These are phyloP conservation scores for Poecilus cupreus DNA, from an alignment of 2,888 invertebrate genomes.

Conservation along the genomic window DNA sequence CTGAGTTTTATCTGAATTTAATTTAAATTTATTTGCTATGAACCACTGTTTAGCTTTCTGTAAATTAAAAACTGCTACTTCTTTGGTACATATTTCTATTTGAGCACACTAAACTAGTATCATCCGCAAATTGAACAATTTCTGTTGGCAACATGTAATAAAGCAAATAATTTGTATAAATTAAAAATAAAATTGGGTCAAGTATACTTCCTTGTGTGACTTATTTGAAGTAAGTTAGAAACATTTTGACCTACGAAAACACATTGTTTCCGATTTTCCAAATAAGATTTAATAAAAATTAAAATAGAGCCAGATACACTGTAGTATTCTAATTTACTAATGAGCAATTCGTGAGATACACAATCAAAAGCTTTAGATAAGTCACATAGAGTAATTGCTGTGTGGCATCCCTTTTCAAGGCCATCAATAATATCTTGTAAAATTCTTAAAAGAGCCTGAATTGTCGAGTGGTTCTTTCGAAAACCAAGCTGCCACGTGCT, in stretches of 20 bases:
- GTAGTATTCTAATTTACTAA: not conserved
- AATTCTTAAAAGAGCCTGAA: not conserved
- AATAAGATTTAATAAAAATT: not conserved
- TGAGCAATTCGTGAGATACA: not conserved
- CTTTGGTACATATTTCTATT: not conserved
- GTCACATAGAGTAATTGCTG: not conserved
- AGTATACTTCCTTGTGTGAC: not conserved
- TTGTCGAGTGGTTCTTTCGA: not conserved
- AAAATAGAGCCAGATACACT: not conserved
- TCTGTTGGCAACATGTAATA: too few relatives aligned
- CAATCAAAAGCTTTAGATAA: too few relatives aligned
- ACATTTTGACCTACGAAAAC: not conserved
- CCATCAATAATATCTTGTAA: not conserved
- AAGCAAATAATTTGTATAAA: too few relatives aligned
- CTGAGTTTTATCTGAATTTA: not conserved
- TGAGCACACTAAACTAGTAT: not conserved
- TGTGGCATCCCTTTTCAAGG: not conserved
- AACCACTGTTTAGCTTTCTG: not conserved
- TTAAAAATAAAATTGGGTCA: not conserved
- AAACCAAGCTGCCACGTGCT: not conserved
- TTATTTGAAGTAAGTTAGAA: not conserved
- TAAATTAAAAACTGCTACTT: not conserved
- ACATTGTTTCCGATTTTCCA: not conserved
- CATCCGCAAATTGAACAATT: not conserved
- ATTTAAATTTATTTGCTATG: not conserved